phyloP scores from a whole-genome alignment of 2,888 invertebrate species.

The Yponomeuta cagnagella region DNA sequence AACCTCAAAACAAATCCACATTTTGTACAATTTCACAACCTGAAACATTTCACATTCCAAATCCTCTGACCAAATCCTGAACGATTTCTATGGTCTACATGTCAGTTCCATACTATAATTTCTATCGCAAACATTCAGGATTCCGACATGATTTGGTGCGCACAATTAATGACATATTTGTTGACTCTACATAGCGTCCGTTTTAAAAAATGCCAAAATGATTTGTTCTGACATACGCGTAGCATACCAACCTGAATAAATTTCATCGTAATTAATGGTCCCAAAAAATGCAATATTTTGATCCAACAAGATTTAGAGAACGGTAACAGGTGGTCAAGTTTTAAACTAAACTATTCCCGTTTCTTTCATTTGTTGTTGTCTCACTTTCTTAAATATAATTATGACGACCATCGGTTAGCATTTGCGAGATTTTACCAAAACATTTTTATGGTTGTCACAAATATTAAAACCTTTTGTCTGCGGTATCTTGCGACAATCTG shows the following conservation, averaged over 20 bases:
- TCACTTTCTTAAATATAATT: slow-evolving; percentile 1
- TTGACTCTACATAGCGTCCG: slow-evolving; percentile 41
- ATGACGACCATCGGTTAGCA: not conserved
- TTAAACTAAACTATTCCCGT: slow-evolving; percentile 15
- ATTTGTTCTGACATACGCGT: slow-evolving; percentile 48
- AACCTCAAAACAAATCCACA: too few species aligned
- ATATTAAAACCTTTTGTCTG: slow-evolving; percentile 8
- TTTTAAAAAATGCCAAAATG: slow-evolving; percentile 37
- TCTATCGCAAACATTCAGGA: too few species aligned
- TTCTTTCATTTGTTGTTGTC: not conserved
- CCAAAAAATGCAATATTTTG: slow-evolving; percentile 53
- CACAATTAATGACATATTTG: slow-evolving; percentile 23
- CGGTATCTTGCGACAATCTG: slow-evolving; percentile 9
- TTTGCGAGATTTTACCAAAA: slow-evolving; percentile 6
- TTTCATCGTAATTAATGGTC: slow-evolving; percentile 65
- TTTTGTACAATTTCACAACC: too few species aligned
- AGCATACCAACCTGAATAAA: slow-evolving; percentile 38
- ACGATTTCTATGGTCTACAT: too few species aligned
- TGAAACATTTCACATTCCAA: too few species aligned
- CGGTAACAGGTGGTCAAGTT: slow-evolving; percentile 64
- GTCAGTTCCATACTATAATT: too few species aligned
- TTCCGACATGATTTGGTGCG: too few species aligned
- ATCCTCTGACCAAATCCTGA: too few species aligned
- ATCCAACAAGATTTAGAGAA: slow-evolving; percentile 55
- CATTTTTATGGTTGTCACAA: not conserved